These are phyloP conservation scores for Nannoperca obscura DNA, from an alignment of 2,797 vertebrate species.

Conservation along the genomic window DNA sequence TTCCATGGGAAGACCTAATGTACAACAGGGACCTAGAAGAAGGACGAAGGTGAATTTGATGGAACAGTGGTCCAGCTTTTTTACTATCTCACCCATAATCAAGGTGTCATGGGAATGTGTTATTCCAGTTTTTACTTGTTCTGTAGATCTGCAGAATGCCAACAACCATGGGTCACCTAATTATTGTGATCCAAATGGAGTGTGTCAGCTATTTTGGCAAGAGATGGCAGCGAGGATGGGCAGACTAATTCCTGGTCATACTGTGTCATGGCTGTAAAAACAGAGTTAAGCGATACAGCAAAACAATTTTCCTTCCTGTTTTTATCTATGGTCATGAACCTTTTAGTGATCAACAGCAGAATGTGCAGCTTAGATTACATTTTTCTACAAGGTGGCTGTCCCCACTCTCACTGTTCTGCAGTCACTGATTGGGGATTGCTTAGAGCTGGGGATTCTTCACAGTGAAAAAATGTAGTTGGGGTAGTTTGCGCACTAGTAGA, in stretches of 20 bases:
- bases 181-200: not conserved
- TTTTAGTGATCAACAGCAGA: not conserved
- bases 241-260: not conserved
- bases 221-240: not conserved
- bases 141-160: not conserved
- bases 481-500: not conserved
- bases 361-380: not conserved
- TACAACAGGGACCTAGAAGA: not conserved
- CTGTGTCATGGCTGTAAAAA: not conserved
- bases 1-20: not conserved
- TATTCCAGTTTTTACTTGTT: not conserved
- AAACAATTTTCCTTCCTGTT: not conserved
- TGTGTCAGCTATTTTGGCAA: not conserved
- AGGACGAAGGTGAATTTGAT: constrained; percentile 1
- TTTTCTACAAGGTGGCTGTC: not conserved
- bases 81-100: not conserved
- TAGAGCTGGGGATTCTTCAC: not conserved
- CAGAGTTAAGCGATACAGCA: not conserved
- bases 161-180: not conserved
- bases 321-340: not conserved
- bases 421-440: not conserved
- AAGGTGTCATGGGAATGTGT: not conserved
- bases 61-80: not conserved
- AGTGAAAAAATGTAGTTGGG: not conserved
- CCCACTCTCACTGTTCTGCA: not conserved